A percentile compares a stretch with the other conserved stretches of the same genome.
Evolutionary conservation across 1,140 invertebrate genomes (phyloP).

Genomic region (Bombus superbus): DNA sequence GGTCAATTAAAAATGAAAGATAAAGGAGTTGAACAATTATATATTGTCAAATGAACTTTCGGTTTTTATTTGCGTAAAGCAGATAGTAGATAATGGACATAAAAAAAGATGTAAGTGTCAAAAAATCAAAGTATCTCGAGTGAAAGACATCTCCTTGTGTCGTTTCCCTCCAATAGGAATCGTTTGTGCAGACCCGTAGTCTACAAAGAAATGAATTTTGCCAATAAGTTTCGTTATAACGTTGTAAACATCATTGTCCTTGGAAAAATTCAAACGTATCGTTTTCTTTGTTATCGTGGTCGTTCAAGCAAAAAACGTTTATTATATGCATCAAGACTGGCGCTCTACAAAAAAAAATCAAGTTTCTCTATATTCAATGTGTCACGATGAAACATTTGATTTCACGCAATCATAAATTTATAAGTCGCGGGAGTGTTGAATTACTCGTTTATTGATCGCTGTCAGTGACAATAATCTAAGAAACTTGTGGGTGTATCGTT

Average conservation of each 20-base stretch:
- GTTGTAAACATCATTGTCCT: slow-evolving; percentile 11
- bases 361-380: neutral
- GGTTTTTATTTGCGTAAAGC: neutral
- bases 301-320: neutral
- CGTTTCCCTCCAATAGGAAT: slow-evolving; percentile 21
- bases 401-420: slow-evolving; percentile 10
- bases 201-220: slow-evolving; percentile 16
- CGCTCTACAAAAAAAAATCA: neutral
- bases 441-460: slow-evolving; percentile 23
- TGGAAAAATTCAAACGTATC: neutral
- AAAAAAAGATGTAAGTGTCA: neutral
- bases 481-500: neutral
- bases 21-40: neutral
- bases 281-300: neutral
- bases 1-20: neutral
- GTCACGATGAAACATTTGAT: neutral
- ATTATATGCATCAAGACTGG: neutral
- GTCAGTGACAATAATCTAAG: slow-evolving; percentile 7
- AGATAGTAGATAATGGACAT: neutral
- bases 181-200: neutral
- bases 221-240: neutral
- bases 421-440: neutral
- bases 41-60: neutral
- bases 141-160: slow-evolving; percentile 5
- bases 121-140: neutral